These are phyloP conservation scores for Neoitamus cyanurus DNA, from an alignment of 2,888 invertebrate genomes.

Conservation along the genomic window DNA sequence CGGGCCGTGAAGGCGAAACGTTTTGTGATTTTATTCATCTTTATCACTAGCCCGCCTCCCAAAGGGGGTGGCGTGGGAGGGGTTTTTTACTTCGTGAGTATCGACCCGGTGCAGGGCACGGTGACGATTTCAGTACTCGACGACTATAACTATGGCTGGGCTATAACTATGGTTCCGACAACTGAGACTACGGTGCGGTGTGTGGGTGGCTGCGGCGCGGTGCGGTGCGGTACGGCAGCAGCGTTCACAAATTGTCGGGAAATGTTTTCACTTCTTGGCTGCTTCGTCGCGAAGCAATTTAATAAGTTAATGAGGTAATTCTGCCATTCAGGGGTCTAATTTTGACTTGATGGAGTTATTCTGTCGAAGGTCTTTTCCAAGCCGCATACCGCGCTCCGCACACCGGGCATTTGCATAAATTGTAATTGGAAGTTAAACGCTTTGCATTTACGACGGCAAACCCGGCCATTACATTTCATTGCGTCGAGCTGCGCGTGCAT, in stretches of 20 bases:
- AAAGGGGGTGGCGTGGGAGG: neutral
- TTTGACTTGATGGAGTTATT: constrained; percentile 11
- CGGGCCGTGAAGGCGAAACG: neutral
- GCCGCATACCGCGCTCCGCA: neutral
- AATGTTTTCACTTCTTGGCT: constrained; percentile 28
- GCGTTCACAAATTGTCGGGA: constrained; percentile 20
- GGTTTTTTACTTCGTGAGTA: neutral
- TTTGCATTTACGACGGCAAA: neutral
- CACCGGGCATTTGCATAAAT: neutral
- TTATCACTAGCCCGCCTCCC: neutral
- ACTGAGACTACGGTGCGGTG: neutral
- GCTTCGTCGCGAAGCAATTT: constrained; percentile 9
- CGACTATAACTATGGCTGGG: neutral
- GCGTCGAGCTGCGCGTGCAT: neutral
- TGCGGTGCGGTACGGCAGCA: neutral
- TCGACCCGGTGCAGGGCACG: neutral
- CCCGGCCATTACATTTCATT: neutral
- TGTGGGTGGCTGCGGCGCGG: neutral
- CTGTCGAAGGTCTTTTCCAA: neutral
- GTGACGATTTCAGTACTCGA: neutral
- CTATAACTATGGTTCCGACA: neutral
- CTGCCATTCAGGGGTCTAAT: constrained; percentile 8
- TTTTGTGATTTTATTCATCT: constrained; percentile 22
- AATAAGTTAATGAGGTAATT: constrained; percentile 14
- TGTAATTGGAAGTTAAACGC: neutral